Percentiles rank a stretch among this genome's conserved stretches.
phyloP scores from a whole-genome alignment of 2,113 vertebrate genomes.

The Eubucco bourcierii region DNA sequence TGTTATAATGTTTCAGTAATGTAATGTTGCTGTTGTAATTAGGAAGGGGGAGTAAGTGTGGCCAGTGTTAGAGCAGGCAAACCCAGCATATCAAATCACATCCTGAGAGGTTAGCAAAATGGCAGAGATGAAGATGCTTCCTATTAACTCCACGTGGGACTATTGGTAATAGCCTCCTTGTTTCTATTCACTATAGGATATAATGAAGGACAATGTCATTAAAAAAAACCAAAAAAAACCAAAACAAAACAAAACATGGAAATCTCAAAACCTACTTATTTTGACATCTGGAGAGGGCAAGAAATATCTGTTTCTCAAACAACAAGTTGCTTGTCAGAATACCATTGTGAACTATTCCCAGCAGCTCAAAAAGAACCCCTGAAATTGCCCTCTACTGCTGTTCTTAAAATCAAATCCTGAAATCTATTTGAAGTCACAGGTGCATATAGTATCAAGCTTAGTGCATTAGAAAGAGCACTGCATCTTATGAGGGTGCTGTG shows the following conservation, averaged over 20 bases:
- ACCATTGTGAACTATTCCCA: not conserved
- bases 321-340: not conserved
- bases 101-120: fast-evolving
- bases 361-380: not conserved
- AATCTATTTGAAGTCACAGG: not conserved
- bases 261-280: not conserved
- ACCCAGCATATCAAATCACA: not conserved
- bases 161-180: not conserved
- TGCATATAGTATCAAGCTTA: not conserved
- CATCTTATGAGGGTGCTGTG: not conserved
- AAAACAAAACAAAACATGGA: not conserved
- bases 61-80: not conserved
- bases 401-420: not conserved
- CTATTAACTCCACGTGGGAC: not conserved
- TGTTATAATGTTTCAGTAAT: not conserved
- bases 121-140: not conserved
- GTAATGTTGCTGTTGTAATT: not conserved
- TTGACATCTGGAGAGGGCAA: not conserved
- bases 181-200: not conserved
- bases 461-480: not conserved
- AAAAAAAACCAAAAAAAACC: not conserved
- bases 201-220: not conserved
- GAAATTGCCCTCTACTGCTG: not conserved
- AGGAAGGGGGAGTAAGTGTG: not conserved
- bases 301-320: not conserved